Evolutionary conservation across 2,888 invertebrate genomes (phyloP).

Genomic region (Thereva nobilitata): DNA sequence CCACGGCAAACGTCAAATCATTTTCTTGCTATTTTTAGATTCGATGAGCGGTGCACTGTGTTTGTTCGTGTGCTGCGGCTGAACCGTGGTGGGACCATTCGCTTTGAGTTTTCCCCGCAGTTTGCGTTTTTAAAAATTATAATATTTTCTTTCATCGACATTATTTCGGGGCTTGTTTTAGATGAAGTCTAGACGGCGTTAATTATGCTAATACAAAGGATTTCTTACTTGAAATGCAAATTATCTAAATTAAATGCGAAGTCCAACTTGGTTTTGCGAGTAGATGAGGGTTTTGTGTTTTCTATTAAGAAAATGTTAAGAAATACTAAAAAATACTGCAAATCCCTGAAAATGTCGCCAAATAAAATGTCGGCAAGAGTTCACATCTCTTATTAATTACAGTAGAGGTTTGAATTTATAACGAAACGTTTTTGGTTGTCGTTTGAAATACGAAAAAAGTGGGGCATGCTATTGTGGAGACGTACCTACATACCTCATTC

Average conservation of each 20-base stretch:
- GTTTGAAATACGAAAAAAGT: no score
- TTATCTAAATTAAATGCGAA: neutral
- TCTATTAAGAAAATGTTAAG: neutral
- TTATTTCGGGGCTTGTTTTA: neutral
- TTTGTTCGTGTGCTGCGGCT: neutral
- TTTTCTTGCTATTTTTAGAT: constrained; percentile 32
- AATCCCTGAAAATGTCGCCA: no score
- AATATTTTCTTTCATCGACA: neutral
- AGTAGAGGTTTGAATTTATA: no score
- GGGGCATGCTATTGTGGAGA: no score
- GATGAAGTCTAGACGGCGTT: neutral
- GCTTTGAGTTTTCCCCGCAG: neutral
- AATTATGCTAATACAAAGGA: neutral
- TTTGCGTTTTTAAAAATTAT: neutral
- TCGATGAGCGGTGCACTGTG: constrained; percentile 2
- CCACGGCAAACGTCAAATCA: constrained; percentile 21
- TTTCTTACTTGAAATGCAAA: neutral
- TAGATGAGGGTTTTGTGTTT: neutral
- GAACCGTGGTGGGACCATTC: neutral
- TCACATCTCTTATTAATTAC: no score
- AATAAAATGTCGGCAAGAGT: no score
- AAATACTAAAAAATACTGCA: neutral
- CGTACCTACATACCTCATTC: no score
- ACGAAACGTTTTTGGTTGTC: no score
- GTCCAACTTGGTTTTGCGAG: neutral